These are phyloP conservation scores for Oedothorax gibbosus DNA, from an alignment of 1,140 invertebrate species.

Conservation along the genomic window DNA sequence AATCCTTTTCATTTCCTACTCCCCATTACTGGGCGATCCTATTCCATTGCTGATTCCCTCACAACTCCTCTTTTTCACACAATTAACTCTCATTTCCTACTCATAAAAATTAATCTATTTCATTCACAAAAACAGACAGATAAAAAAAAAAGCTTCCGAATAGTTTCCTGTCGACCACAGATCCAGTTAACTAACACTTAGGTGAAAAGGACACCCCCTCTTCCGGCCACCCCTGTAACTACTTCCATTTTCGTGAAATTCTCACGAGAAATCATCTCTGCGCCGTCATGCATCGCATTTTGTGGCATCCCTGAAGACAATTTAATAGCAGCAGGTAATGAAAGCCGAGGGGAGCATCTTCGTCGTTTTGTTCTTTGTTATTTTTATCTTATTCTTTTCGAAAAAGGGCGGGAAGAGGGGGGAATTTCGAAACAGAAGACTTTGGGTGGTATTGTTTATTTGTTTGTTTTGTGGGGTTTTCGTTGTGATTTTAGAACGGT, in stretches of 20 bases:
- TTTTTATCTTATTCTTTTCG: no score
- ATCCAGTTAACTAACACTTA: constrained; percentile 13
- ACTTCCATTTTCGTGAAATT: constrained; percentile 27
- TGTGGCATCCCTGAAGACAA: constrained; percentile 16
- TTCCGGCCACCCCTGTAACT: constrained; percentile 40
- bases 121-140: constrained; percentile 1
- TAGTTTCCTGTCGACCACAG: constrained; percentile 7
- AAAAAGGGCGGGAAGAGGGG: not conserved
- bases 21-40: no score
- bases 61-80: constrained; percentile 1
- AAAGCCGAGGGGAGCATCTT: constrained; percentile 17
- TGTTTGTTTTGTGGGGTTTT: not conserved
- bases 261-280: constrained; percentile 55
- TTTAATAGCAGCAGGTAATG: constrained; percentile 40
- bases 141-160: no score
- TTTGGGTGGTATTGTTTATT: not conserved
- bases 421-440: not conserved
- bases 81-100: constrained; percentile 29
- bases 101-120: constrained; percentile 11
- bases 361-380: not conserved
- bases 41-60: not conserved
- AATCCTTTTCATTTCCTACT: no score
- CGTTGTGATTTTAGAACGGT: not conserved
- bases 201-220: not conserved
- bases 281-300: constrained; percentile 41